Conservation (phyloP, 2,113 vertebrate species). For the Podarcis muralis region DNA sequence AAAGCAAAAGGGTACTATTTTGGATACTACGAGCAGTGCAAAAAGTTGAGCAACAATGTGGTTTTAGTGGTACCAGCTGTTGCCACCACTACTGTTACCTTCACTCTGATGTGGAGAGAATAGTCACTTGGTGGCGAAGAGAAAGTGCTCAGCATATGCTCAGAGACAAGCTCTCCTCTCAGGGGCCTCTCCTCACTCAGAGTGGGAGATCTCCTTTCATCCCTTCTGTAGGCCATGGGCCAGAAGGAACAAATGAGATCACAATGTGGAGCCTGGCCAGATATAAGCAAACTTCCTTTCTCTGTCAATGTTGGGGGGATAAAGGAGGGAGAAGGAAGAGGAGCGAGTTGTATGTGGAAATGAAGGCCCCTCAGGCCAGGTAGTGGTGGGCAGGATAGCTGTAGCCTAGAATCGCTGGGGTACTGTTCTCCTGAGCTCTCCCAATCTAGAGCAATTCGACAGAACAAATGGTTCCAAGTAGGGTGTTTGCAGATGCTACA, state of each 20-base stretch:
- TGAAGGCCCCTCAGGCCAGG: not conserved
- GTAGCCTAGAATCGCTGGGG: not conserved
- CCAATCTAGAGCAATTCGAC: not conserved
- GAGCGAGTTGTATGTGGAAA: not conserved
- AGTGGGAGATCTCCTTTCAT: not conserved
- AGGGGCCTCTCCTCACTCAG: not conserved
- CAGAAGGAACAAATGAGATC: not conserved
- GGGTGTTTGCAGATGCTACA: not conserved
- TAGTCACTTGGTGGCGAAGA: not conserved
- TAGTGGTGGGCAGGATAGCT: not conserved
- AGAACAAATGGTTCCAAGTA: not conserved
- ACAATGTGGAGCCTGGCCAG: not conserved
- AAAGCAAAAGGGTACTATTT: not conserved
- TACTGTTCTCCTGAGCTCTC: not conserved
- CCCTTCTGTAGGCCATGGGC: not conserved
- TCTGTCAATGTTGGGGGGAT: too few relatives aligned
- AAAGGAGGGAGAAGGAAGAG: not conserved
- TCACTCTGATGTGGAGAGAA: not conserved
- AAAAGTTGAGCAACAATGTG: not conserved
- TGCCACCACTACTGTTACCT: not conserved
- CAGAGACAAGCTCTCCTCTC: not conserved
- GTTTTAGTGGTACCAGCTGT: not conserved
- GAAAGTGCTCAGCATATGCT: not conserved
- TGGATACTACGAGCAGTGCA: not conserved
- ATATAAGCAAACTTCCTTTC: not conserved